Evolutionary conservation across 2,797 vertebrate species (phyloP), one percentile per base, ranked within the genome.

Genomic region (Helostoma temminkii): DNA sequence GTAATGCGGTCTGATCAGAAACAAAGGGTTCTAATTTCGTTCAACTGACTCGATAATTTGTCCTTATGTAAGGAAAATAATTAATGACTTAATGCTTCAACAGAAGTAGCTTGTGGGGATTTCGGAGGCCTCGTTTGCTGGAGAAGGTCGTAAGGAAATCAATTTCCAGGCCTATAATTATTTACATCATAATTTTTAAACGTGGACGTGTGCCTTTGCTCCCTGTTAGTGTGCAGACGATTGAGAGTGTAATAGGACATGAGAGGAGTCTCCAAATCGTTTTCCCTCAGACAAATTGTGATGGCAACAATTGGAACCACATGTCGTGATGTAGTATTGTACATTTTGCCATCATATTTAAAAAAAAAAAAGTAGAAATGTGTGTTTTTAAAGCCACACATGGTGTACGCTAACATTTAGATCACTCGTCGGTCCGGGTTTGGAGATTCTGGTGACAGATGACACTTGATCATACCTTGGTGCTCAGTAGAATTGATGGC

Each of bases 1-100:
- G 89, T 94, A 95, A 93, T 94, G 89, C 84, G 90, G 90, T 92
- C 92, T 93, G 94, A 94, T 94, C 92, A 93, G 93, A 94, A 94
- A 94, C 93, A 94, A 94, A 94, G 91, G 90, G 83, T 89, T 91
- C 93, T 94, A 94, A 95, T 94, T 94, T 94, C 88, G 89, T 87
- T 94, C 92, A 89, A 91, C 92, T 93, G 93, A 94, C 92, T 94
- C 88, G 87, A 92, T 94, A 91, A 94, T 95, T 94, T 94, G 88
- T 91, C 92, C 91, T 94, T 93, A 94, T 92, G 91, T 90, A 93
- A 93, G 90, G 89, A 82, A 91, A 93, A 93, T 93, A 93, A 93
- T 91, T 88, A 91, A 93, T 90, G 91, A 93, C 91, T 93, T 92
- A 91, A 93, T 92, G 91, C 89, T 93, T 93, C 91, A 92, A 89